Conservation (phyloP, 1,140 invertebrate genomes). For the Archivesica marissinica region DNA sequence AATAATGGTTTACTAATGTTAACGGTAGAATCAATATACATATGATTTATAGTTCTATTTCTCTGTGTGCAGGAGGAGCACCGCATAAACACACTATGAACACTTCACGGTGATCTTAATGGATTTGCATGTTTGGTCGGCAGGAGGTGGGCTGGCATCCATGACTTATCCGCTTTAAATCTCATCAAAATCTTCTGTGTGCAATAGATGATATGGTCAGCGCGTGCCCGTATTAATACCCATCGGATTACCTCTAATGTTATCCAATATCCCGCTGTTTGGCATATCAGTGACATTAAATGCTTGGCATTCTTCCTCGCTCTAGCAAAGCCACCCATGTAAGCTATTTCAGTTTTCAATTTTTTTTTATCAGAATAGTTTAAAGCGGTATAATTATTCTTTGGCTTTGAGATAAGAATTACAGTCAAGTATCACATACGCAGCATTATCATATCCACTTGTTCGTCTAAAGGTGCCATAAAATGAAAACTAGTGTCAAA, state of each 20-base stretch:
- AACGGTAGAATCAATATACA: too few species aligned
- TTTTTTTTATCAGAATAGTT: too few species aligned
- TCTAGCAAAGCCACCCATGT: not conserved
- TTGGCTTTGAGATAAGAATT: too few species aligned
- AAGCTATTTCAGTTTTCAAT: not conserved
- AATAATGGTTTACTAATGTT: too few species aligned
- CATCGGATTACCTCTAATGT: conserved; percentile 15
- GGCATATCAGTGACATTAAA: not conserved
- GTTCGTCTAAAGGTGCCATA: too few species aligned
- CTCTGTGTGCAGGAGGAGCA: too few species aligned
- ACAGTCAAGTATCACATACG: too few species aligned
- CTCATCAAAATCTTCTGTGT: not conserved
- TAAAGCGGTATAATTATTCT: too few species aligned
- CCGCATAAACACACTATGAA: not conserved
- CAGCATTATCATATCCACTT: too few species aligned
- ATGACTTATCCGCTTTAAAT: not conserved
- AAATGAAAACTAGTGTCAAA: too few species aligned
- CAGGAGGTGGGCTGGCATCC: conserved; percentile 13
- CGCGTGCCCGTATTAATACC: conserved; percentile 23
- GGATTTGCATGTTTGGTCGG: not conserved
- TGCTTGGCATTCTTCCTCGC: not conserved
- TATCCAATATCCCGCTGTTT: conserved; percentile 14
- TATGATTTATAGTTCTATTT: too few species aligned
- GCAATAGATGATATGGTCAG: not conserved
- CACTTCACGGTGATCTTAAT: not conserved